A percentile compares a stretch with the other conserved stretches of the same genome.
These are phyloP conservation scores for Mergus octosetaceus DNA, from an alignment of 2,797 vertebrate species.

Conservation along the genomic window DNA sequence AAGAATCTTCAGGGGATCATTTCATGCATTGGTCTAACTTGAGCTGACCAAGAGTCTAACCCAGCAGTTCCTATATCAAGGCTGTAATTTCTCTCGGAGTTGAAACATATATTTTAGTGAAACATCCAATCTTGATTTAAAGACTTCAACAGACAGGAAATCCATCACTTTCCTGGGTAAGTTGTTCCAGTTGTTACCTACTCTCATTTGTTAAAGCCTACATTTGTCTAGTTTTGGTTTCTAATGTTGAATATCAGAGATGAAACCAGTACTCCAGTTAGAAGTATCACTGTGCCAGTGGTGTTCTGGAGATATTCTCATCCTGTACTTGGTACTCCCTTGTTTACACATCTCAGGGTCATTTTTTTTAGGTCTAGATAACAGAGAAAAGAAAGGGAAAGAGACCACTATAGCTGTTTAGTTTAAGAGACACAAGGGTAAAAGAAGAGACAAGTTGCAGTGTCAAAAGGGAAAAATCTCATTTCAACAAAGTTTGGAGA, in stretches of 20 bases:
- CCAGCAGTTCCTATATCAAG: neutral
- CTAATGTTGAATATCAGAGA: neutral
- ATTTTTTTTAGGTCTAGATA: neutral
- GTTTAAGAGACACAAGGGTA: neutral
- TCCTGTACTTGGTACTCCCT: neutral
- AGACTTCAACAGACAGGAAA: constrained; percentile 24
- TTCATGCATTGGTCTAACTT: neutral
- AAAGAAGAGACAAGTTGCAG: neutral
- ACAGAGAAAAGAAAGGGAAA: neutral
- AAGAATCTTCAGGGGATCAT: neutral
- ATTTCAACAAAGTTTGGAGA: neutral
- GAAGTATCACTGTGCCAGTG: neutral
- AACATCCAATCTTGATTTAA: constrained; percentile 34
- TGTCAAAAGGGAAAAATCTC: neutral
- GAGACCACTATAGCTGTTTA: neutral
- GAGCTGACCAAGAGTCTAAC: neutral
- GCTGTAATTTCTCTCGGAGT: neutral
- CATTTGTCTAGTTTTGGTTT: constrained; percentile 22
- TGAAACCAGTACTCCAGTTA: neutral
- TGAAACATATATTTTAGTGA: constrained; percentile 7
- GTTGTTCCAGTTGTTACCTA: constrained; percentile 18
- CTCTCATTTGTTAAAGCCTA: constrained; percentile 25
- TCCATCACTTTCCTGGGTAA: constrained; percentile 17
- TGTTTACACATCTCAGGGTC: neutral
- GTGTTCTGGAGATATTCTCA: neutral